Evolutionary conservation across 2,797 vertebrate species (phyloP), one percentile per base, ranked within the genome.

Genomic region (Thalassophryne amazonica): DNA sequence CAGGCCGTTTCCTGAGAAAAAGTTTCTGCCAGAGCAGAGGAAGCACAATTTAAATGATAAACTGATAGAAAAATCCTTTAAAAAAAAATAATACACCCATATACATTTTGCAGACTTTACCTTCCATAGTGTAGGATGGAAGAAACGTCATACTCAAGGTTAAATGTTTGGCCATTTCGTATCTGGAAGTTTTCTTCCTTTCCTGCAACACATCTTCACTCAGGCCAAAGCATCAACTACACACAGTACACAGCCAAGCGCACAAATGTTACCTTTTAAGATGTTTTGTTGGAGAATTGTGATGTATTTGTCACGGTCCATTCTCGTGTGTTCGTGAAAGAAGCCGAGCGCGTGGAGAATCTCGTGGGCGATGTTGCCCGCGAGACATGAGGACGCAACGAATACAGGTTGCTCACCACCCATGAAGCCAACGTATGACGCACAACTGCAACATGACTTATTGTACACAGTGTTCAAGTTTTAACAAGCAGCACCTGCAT

Each of bases 71-170:
- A 11, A 13, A 7, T 2, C 22, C 5, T 7, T 22, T 4, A n/a
- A n/a, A n/a, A 12, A 13, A n/a, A 0, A 0, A 7, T 2, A 4
- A 13, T 6, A 0, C 2, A 3, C 2, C 10, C 1, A 4, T 16
- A 4, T 11, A 8, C 11, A 1, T 14, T 36, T 10, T 0, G 2
- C 7, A 13, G 3, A 5, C 9, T 24, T 66, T 66, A 89, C 88
- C 60, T 20, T 35, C 88, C 88, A 11, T 89, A 90, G 71, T 90
- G 89, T 74, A 89, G 5, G 50, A 90, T 89, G 0, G 89, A 90
- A 0, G 0, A 0, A 0, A 46, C 3, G 59, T 90, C 84, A 3
- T 90, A 89, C 0, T 33, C 11, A 2, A 84, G 14, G 1, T 12
- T 7, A 2, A 80, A 64, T 0, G 71, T 85, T 18, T 69, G 0